These are phyloP conservation scores for Busseola fusca DNA, from an alignment of 2,888 invertebrate genomes.

Conservation along the genomic window DNA sequence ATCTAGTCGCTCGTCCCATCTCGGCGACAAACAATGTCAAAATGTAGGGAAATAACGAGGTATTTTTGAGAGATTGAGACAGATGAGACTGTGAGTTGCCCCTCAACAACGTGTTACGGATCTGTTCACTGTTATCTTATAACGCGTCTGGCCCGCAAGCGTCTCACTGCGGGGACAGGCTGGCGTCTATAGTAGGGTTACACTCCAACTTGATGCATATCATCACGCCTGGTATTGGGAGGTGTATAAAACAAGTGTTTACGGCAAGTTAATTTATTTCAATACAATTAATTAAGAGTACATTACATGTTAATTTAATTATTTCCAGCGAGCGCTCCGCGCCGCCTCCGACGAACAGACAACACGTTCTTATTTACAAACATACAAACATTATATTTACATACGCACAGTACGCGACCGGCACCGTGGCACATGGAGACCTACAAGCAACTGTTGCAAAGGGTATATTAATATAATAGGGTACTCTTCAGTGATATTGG, in stretches of 20 bases:
- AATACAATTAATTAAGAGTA: too few species aligned
- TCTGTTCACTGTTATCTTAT: too few species aligned
- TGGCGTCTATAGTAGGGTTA: neutral
- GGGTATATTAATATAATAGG: too few species aligned
- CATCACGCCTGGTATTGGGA: neutral
- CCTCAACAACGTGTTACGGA: too few species aligned
- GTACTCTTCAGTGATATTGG: too few species aligned
- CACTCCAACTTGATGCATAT: neutral
- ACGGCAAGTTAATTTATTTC: conserved; percentile 70
- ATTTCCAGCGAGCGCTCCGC: conserved; percentile 17
- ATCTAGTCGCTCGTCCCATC: too few species aligned
- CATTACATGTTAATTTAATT: conserved; percentile 47
- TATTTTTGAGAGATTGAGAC: too few species aligned
- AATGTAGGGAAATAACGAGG: too few species aligned
- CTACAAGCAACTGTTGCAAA: neutral
- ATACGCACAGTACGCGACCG: neutral
- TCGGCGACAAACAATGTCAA: too few species aligned
- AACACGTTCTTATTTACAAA: conserved; percentile 27
- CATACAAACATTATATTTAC: conserved; percentile 5
- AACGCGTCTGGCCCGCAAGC: too few species aligned
- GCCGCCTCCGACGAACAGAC: conserved; percentile 14
- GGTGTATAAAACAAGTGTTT: conserved; percentile 54
- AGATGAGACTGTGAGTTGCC: too few species aligned
- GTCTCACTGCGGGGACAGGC: neutral
- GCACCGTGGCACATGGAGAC: neutral